phyloP scores from a whole-genome alignment of 2,113 vertebrate genomes.

The Colaptes auratus region DNA sequence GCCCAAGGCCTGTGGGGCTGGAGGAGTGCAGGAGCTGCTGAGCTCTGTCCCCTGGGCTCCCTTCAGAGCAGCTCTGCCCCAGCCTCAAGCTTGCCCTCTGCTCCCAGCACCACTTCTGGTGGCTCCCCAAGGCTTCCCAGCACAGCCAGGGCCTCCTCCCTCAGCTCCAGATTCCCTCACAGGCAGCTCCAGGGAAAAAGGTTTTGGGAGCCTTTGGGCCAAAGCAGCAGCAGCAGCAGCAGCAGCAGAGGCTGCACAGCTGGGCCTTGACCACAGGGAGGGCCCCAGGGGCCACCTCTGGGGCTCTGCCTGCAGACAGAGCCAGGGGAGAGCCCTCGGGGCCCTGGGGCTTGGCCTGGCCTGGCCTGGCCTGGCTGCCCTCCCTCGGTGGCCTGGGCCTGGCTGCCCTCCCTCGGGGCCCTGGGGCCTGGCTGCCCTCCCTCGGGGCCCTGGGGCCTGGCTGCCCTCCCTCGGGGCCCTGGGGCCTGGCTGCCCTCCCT shows the following conservation, averaged over 20 bases:
- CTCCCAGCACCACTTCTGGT: not conserved
- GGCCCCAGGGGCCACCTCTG: not conserved
- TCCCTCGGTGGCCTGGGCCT: too few species aligned
- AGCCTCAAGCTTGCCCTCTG: not conserved
- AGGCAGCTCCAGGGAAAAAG: not conserved
- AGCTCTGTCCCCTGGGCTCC: not conserved
- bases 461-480: too few species aligned
- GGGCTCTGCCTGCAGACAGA: not conserved
- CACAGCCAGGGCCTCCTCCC: not conserved
- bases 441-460: too few species aligned
- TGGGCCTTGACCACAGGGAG: fast-evolving
- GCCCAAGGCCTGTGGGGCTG: not conserved
- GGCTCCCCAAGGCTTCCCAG: not conserved
- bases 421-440: too few species aligned
- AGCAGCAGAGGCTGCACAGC: not conserved
- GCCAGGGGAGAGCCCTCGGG: not conserved
- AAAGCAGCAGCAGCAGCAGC: not conserved
- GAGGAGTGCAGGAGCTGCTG: fast-evolving
- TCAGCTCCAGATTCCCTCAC: not conserved
- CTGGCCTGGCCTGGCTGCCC: too few species aligned
- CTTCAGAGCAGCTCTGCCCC: not conserved
- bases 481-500: too few species aligned
- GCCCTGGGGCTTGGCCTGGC: too few species aligned
- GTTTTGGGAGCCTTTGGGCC: not conserved
- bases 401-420: too few species aligned